These are phyloP conservation scores for Lycorma delicatula DNA, from an alignment of 1,140 invertebrate genomes.

Conservation along the genomic window DNA sequence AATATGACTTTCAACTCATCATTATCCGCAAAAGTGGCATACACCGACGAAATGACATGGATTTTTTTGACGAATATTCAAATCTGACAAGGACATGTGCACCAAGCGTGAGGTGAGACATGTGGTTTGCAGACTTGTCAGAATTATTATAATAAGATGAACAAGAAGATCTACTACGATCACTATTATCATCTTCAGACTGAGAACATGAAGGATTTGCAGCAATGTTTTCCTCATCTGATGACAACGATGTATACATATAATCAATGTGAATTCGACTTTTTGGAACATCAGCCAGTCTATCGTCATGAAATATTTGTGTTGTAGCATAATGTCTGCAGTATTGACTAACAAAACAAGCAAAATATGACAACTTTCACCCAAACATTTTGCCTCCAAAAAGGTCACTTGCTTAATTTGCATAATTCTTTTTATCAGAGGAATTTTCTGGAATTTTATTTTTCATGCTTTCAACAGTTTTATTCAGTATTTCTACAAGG, in stretches of 20 bases:
- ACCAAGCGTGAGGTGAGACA: not conserved
- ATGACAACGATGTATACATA: not conserved
- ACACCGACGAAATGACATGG: constrained; percentile 2
- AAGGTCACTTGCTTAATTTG: not conserved
- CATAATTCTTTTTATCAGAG: not conserved
- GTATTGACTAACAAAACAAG: too few species aligned
- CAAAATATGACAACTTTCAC: not conserved
- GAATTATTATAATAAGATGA: too few species aligned
- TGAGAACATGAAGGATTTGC: too few species aligned
- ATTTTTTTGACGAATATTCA: not conserved
- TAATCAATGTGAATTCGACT: not conserved
- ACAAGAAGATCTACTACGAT: not conserved
- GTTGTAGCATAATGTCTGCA: too few species aligned
- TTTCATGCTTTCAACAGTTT: not conserved
- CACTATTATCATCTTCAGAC: not conserved
- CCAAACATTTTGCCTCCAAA: not conserved
- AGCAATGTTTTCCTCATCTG: not conserved
- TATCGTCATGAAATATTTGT: not conserved
- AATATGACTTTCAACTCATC: not conserved
- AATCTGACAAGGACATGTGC: not conserved
- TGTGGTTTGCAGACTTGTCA: not conserved
- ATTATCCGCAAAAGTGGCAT: not conserved
- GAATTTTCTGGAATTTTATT: not conserved
- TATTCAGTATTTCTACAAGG: not conserved
- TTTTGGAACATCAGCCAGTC: not conserved